These are phyloP conservation scores for Podargus strigoides DNA, from an alignment of 2,797 vertebrate species.

Conservation along the genomic window DNA sequence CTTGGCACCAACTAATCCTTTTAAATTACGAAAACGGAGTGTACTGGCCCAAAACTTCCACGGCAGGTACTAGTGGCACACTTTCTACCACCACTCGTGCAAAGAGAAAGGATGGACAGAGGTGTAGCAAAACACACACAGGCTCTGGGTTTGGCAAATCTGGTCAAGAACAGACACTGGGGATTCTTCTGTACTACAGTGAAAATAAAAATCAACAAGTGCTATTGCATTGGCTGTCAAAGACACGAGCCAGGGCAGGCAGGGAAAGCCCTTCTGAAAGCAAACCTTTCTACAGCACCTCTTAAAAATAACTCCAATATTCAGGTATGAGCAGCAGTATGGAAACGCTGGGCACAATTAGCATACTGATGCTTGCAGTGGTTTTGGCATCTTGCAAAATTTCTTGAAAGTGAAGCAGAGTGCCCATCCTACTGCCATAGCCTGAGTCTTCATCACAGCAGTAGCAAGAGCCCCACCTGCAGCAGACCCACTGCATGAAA, in stretches of 20 bases:
- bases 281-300: background rate
- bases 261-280: background rate
- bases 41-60: background rate
- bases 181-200: background rate
- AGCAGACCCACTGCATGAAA: background rate
- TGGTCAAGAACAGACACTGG: background rate
- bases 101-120: background rate
- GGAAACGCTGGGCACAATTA: background rate
- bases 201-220: background rate
- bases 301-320: background rate
- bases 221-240: background rate
- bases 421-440: background rate
- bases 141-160: background rate
- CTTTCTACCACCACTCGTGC: background rate
- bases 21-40: rapidly evolving
- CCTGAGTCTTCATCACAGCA: background rate
- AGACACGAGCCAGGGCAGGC: background rate
- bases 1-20: background rate
- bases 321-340: background rate
- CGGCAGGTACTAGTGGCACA: rapidly evolving
- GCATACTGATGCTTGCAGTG: background rate
- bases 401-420: background rate
- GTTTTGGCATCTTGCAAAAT: background rate
- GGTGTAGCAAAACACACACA: background rate
- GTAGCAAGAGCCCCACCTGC: background rate